Evolutionary conservation across 2,113 vertebrate species (phyloP).

Genomic region (Hyla sarda): DNA sequence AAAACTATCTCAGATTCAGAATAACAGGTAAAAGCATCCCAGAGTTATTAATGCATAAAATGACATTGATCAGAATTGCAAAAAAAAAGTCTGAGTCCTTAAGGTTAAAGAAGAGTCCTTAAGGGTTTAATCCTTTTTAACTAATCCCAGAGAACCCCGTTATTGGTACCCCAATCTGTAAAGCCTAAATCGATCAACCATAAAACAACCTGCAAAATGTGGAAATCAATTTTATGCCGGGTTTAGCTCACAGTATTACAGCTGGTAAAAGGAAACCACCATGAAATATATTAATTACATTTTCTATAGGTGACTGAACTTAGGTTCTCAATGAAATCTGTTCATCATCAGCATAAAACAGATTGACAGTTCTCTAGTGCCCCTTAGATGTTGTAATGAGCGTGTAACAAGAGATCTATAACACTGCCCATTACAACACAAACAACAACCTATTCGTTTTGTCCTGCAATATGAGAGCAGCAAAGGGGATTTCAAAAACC

Average conservation of each 20-base stretch:
- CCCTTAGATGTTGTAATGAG: conserved; percentile 71
- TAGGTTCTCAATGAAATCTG: conserved; percentile 56
- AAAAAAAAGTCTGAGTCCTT: too few species aligned
- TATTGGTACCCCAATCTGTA: neutral
- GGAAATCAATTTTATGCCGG: neutral
- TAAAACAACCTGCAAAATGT: neutral
- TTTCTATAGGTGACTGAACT: neutral
- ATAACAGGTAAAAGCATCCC: too few species aligned
- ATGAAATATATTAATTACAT: conserved; percentile 15
- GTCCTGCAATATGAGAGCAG: conserved; percentile 76
- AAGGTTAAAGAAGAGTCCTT: too few species aligned
- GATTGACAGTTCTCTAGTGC: conserved; percentile 70
- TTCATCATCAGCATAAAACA: conserved; percentile 63
- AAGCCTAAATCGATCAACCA: neutral
- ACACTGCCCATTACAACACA: conserved; percentile 80
- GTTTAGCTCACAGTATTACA: neutral
- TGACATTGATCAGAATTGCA: too few species aligned
- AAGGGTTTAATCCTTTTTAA: neutral
- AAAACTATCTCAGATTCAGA: too few species aligned
- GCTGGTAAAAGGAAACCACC: neutral
- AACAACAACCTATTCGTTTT: conserved; percentile 88
- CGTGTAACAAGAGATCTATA: conserved; percentile 75
- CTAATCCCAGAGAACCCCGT: neutral
- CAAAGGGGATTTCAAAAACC: conserved; percentile 74
- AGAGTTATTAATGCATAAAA: too few species aligned